Conservation (phyloP, 2,113 vertebrate genomes). For the Onychorhynchus coronatus region DNA sequence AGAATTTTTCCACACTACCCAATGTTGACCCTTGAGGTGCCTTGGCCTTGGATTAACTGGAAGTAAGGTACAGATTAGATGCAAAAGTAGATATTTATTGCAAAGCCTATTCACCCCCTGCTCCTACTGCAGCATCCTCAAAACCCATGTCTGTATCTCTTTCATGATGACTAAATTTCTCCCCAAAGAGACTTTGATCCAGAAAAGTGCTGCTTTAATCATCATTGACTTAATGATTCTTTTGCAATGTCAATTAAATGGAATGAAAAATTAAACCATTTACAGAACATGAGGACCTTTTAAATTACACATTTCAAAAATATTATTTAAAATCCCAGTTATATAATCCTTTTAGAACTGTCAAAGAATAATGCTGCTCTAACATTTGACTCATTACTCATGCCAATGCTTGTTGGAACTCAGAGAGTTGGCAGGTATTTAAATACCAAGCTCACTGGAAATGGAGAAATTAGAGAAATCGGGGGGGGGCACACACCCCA, state of each 20-base stretch:
- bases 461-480: conserved; percentile 61
- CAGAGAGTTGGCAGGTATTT: conserved; percentile 64
- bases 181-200: conserved; percentile 47
- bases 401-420: conserved; percentile 72
- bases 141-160: not conserved
- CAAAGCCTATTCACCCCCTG: not conserved
- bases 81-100: not conserved
- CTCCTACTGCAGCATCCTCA: not conserved
- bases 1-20: not conserved
- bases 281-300: conserved; percentile 59
- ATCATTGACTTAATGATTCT: conserved; percentile 40
- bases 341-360: conserved; percentile 72
- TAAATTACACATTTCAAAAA: conserved; percentile 70
- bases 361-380: conserved; percentile 69
- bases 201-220: conserved; percentile 24
- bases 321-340: conserved; percentile 64
- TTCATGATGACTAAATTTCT: not conserved
- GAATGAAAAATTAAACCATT: conserved; percentile 60
- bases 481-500: not conserved
- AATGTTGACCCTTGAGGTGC: not conserved
- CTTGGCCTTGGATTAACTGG: not conserved
- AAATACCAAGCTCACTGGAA: conserved; percentile 64
- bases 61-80: not conserved
- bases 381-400: conserved; percentile 71
- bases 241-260: conserved; percentile 44